Conservation (phyloP, 2,113 vertebrate genomes). For the Pluvialis apricaria region DNA sequence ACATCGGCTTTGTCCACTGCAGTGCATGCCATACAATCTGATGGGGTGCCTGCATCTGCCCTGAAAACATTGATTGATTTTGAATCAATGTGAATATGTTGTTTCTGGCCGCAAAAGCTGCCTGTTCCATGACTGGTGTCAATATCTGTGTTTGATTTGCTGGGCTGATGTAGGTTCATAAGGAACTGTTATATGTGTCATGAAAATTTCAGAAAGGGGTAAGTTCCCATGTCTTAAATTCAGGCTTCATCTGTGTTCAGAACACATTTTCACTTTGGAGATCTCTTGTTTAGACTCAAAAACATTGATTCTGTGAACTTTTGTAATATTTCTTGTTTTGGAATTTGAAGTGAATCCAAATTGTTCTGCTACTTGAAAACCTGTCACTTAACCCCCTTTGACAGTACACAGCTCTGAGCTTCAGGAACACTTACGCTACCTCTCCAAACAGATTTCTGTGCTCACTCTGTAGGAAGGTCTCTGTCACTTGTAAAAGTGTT, state of each 20-base stretch:
- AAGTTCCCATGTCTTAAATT: not conserved
- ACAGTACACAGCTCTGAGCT: not conserved
- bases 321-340: not conserved
- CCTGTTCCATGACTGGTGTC: not conserved
- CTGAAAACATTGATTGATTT: not conserved
- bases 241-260: not conserved
- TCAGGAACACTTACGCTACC: not conserved
- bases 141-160: not conserved
- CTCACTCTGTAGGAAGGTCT: not conserved
- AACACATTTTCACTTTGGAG: not conserved
- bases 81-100: not conserved
- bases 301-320: not conserved
- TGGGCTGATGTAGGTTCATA: not conserved
- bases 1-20: rapidly evolving
- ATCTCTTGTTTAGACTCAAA: not conserved
- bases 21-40: not conserved
- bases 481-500: not conserved
- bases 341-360: not conserved
- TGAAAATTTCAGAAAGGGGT: not conserved
- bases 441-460: not conserved
- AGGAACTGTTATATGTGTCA: not conserved
- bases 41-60: not conserved
- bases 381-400: not conserved
- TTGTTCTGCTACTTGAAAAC: not conserved
- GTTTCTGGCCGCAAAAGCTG: not conserved